Base-by-base conservation (phyloP, 2,888 invertebrate species). In the Drosophila mayaguana region DNA sequence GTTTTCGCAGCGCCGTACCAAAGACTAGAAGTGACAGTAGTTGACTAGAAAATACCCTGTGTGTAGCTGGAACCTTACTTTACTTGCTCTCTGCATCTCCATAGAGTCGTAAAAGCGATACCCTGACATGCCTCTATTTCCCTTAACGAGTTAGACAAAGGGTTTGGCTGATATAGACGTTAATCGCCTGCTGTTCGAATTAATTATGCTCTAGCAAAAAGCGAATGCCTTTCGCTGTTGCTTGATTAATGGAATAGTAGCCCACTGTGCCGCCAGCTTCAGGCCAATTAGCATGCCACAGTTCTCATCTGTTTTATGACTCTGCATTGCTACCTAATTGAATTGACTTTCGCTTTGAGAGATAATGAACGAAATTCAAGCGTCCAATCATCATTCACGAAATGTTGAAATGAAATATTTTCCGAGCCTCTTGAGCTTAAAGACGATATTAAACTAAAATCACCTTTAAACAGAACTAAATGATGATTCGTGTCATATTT, bases 211-310 rank as follows among this genome's bases (percentile, higher is more conserved):
- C 1, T 28, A 14, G 20, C 45, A 20, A 43, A 62, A 62, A 18
- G 25, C 16, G 22, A 25, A 36, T 8, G 28, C 25, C 20, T 20
- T 63, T 48, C 28, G 46, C 14, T 32, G 28, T n/a, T 18, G 63
- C 46, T 63, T 40, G 32, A 63, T 63, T 63, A 63, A 63, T 63
- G 46, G 22, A 63, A 48, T 63, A 12, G 20, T 32, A 12, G 45
- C 32, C 8, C 20, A 20, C 22, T 18, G 63, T 16, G 46, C 64
- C 48, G 32, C 32, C 20, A 18, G 32, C 18, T 14, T 38, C 34
- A 2, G 22, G n/a, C 46, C 36, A 63, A 63, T 63, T 63, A 40
- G 16, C 20, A 22, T 40, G 16, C 6, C 46, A 34, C 63, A 46
- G 32, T 12, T 18, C 22, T 8, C 64, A 48, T 63, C 12, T 63